Evolutionary conservation across 2,113 vertebrate species (phyloP).

Genomic region (Antidorcas marsupialis): DNA sequence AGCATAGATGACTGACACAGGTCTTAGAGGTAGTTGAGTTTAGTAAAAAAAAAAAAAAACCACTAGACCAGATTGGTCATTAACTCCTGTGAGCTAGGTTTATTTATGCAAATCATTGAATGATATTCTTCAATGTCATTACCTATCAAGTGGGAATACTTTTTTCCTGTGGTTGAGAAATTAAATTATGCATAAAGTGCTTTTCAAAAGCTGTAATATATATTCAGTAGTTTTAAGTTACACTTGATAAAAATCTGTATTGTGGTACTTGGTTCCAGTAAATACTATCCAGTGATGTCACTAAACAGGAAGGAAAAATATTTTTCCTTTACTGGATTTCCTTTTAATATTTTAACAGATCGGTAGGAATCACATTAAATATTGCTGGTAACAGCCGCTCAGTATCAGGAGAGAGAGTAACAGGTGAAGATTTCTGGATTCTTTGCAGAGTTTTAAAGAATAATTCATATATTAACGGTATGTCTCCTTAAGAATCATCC

Average conservation of each 20-base stretch:
- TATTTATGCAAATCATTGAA: not conserved
- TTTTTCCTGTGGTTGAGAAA: not conserved
- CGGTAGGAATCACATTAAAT: constrained; percentile 73
- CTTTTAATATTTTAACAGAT: constrained; percentile 34
- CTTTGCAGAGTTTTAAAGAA: constrained; percentile 77
- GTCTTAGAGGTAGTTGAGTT: not conserved
- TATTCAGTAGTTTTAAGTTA: not conserved
- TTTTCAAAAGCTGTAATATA: not conserved
- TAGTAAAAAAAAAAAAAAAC: not conserved
- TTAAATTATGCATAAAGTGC: not conserved
- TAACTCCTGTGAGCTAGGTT: not conserved
- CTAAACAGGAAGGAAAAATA: not conserved
- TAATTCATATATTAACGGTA: constrained; percentile 81
- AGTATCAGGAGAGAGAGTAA: constrained; percentile 75
- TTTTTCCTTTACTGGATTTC: not conserved
- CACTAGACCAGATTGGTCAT: not conserved
- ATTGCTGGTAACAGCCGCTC: constrained; percentile 82
- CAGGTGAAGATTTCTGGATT: constrained; percentile 78
- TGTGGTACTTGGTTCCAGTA: not conserved
- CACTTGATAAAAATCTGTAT: not conserved
- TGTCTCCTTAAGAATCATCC: constrained; percentile 15
- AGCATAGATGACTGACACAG: not conserved
- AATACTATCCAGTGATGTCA: not conserved
- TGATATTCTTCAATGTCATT: not conserved
- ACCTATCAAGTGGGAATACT: not conserved